phyloP scores from a whole-genome alignment of 2,113 vertebrate genomes.

The Anseranas semipalmata region DNA sequence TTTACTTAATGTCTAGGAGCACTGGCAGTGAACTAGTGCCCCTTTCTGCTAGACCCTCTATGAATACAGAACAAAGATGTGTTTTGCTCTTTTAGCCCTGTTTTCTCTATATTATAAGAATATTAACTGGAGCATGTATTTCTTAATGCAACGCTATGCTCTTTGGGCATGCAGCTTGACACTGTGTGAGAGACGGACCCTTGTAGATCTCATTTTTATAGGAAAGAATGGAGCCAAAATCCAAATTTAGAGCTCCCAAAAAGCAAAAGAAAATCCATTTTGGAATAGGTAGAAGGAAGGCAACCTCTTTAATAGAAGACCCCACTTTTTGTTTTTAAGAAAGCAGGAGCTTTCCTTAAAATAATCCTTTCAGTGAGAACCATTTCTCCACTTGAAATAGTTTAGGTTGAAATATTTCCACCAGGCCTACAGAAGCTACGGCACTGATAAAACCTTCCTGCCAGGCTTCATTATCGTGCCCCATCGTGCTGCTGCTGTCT shows the following conservation, averaged over 20 bases:
- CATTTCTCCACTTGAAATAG: not conserved
- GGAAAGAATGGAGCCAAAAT: not conserved
- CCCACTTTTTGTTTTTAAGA: not conserved
- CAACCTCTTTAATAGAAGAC: not conserved
- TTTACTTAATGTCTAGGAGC: not conserved
- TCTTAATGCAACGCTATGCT: not conserved
- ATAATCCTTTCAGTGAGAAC: not conserved
- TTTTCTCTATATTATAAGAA: not conserved
- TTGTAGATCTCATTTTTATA: not conserved
- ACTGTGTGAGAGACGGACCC: not conserved
- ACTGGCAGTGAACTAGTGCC: not conserved
- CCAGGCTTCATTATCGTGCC: not conserved
- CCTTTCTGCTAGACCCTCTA: not conserved
- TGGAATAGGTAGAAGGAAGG: not conserved
- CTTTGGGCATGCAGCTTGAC: not conserved
- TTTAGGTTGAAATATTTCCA: not conserved
- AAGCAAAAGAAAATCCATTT: not conserved
- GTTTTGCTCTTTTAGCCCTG: not conserved
- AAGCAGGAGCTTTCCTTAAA: not conserved
- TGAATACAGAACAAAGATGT: not conserved
- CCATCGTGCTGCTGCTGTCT: not conserved
- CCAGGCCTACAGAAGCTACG: not conserved
- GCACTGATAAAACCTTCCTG: not conserved
- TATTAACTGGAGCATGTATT: not conserved
- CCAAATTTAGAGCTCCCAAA: not conserved